phyloP scores from a whole-genome alignment of 2,888 invertebrate genomes.

The Drosophila macrospina region DNA sequence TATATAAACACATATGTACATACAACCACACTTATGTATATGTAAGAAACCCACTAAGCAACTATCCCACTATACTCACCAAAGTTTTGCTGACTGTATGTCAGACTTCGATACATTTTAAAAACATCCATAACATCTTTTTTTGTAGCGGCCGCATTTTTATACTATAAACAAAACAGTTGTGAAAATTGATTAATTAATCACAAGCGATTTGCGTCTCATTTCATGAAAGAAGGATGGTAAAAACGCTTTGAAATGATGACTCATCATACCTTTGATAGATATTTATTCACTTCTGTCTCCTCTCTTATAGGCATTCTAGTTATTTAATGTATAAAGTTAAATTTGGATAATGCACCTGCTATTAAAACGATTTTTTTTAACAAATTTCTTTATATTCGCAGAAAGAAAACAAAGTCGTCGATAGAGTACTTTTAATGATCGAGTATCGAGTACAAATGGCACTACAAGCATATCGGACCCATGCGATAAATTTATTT shows the following conservation, averaged over 20 bases:
- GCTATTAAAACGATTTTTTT: constrained; percentile 5
- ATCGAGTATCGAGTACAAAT: no score
- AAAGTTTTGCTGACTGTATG: constrained; percentile 89
- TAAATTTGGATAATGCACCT: constrained; percentile 22
- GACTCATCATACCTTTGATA: constrained; percentile 86
- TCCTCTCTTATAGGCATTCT: constrained; percentile 85
- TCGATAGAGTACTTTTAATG: constrained; percentile 10
- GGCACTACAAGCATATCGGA: no score
- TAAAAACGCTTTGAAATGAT: constrained; percentile 28
- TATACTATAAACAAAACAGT: constrained; percentile 87
- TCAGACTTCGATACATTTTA: constrained; percentile 88
- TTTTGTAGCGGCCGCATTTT: constrained; percentile 88
- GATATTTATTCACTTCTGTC: constrained; percentile 86
- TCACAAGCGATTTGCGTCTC: constrained; percentile 21
- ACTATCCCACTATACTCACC: constrained; percentile 86
- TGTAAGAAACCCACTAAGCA: neutral
- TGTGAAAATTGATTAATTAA: constrained; percentile 36
- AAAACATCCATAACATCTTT: constrained; percentile 89
- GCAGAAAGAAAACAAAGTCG: constrained; percentile 56
- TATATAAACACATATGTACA: neutral
- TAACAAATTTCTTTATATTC: constrained; percentile 31
- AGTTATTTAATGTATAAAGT: constrained; percentile 14
- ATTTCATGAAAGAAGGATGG: constrained; percentile 26
- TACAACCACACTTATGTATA: neutral
- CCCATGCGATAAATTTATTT: no score